Base-by-base conservation (phyloP, 2,888 invertebrate species). In the Sturmia bella region DNA sequence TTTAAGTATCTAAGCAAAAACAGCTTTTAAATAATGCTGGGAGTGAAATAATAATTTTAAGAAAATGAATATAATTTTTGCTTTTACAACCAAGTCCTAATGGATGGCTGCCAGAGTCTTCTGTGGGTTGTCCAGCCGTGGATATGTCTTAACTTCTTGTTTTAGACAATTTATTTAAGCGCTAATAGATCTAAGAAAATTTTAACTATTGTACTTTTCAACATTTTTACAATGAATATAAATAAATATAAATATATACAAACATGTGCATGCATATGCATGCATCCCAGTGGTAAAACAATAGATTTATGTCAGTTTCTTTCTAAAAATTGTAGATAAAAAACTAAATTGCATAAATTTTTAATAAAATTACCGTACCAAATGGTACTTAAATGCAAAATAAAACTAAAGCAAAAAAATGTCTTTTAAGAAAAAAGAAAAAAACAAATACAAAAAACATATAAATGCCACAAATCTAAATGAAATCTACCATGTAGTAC, bases 261-360 rank as follows among this genome's bases (percentile, higher is more conserved):
- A 1, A 48, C 48, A 6, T 45, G 37, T 13, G 5, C 24, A n/a
- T 11, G 2, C 32, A 11, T 52, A 37, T 32, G 15, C 13, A 37
- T 50, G 24, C 45, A 41, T 78, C 48, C 63, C 83, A 37, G n/a
- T 80, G 64, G 83, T 69, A 74, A 59, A 69, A 80, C 80, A 77
- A 80, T 79, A 79, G 74, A 82, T 82, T 82, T 82, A 82, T 79
- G 70, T 74, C 64, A 79, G 74, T 82, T 82, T 74, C 75, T 41
- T 59, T 48, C 61, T 70, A 75, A 82, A 79, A 82, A n/a, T n/a
- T 79, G 78, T 79, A 74, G 78, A 61, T 74, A 79, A 74, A 81
- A 84, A 84, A 85, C 83, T 83, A 86, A 87, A 86, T 87, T 87
- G 84, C 86, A 87, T 87, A 86, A 83, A 87, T 87, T 87, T 87